Evolutionary conservation across 2,113 vertebrate species (phyloP).

Genomic region (Eira barbara): DNA sequence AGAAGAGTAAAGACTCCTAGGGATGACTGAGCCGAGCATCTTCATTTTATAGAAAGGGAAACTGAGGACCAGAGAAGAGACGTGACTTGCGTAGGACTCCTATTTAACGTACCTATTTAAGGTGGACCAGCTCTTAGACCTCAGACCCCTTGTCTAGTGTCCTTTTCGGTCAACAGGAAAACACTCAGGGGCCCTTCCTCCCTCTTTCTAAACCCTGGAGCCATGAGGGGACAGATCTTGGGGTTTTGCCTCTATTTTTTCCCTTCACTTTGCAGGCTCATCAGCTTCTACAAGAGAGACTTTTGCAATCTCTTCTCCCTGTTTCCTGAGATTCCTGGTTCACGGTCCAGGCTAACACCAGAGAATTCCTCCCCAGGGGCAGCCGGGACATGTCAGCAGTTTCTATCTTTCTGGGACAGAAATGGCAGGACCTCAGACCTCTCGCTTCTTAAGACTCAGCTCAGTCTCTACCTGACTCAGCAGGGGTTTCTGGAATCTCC

Average conservation of each 20-base stretch:
- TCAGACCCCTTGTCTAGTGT: neutral
- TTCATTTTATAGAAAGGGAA: neutral
- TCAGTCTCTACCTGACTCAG: constrained; percentile 70
- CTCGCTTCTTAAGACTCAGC: constrained; percentile 59
- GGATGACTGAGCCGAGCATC: too few species aligned
- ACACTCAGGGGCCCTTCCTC: neutral
- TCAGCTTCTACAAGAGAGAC: neutral
- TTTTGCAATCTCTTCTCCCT: neutral
- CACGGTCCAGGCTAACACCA: neutral
- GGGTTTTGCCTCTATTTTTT: neutral
- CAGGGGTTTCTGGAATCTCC: constrained; percentile 41
- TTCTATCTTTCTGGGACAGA: constrained; percentile 22
- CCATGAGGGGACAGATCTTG: too few species aligned
- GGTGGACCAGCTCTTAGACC: neutral
- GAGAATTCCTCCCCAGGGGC: neutral
- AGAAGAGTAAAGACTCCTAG: neutral
- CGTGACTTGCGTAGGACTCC: neutral
- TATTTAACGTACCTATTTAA: neutral
- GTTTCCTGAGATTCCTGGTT: constrained; percentile 14
- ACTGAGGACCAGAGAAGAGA: neutral
- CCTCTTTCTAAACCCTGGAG: neutral
- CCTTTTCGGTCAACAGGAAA: neutral
- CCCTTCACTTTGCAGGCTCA: neutral
- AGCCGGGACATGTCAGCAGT: constrained; percentile 41
- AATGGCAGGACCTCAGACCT: constrained; percentile 6